Percentiles rank a stretch among this genome's conserved stretches.
Evolutionary conservation across 2,797 vertebrate species (phyloP).

Genomic region (Myiotriccus ornatus): DNA sequence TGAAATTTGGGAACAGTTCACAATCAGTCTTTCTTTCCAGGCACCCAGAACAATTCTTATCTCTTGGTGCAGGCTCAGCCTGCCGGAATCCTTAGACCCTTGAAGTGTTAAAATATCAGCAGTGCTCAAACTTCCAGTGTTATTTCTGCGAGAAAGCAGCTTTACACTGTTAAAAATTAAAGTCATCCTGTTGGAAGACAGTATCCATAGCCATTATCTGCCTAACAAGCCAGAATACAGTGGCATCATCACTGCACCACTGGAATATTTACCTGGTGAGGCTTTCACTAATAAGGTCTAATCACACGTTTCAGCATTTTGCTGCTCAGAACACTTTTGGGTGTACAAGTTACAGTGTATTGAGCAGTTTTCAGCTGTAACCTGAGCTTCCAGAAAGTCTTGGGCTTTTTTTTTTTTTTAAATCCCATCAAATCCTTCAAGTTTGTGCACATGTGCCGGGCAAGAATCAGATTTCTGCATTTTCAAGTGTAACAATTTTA

Average conservation of each 20-base stretch:
- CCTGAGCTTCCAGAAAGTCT: background rate
- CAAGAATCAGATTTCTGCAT: background rate
- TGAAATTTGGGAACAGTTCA: background rate
- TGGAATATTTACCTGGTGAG: background rate
- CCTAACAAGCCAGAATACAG: background rate
- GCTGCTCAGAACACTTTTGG: background rate
- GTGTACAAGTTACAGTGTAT: background rate
- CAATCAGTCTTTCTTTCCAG: background rate
- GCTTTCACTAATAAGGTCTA: background rate
- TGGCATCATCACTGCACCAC: background rate
- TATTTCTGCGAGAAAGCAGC: background rate
- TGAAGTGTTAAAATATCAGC: background rate
- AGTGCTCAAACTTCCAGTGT: background rate
- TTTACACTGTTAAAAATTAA: background rate
- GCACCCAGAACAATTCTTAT: background rate
- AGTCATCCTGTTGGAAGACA: background rate
- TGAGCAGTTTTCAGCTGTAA: background rate
- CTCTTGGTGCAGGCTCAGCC: background rate
- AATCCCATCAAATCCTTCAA: background rate
- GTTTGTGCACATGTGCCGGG: background rate
- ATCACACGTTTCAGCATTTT: background rate
- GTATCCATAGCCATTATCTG: background rate
- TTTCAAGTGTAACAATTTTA: background rate
- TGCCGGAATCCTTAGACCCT: background rate
- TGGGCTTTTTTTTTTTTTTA: background rate